Conservation (phyloP, 1,140 invertebrate species). For the Drosophila nigromelanica region DNA sequence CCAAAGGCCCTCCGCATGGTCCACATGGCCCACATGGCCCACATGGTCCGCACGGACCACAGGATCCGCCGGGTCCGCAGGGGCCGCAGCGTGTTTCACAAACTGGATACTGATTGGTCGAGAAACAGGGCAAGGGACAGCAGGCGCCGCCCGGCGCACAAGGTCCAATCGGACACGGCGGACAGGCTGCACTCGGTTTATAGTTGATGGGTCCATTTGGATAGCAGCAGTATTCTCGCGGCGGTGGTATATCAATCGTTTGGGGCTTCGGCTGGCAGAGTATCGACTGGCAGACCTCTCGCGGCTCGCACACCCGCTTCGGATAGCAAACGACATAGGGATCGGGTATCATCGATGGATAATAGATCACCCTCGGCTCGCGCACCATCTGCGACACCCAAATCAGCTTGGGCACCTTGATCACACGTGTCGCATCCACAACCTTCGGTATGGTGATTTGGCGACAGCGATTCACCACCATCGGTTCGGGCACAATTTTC, state of each 20-base stretch:
- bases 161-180: constrained; percentile 54
- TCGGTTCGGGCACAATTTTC: constrained; percentile 60
- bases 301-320: constrained; percentile 57
- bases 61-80: constrained; percentile 55
- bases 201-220: constrained; percentile 63
- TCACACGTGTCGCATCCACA: constrained; percentile 59
- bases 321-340: constrained; percentile 72
- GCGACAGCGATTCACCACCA: constrained; percentile 62
- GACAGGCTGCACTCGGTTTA: constrained; percentile 56
- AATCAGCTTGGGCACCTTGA: constrained; percentile 58
- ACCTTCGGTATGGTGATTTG: constrained; percentile 66
- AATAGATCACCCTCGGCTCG: constrained; percentile 61
- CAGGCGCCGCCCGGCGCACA: constrained; percentile 48
- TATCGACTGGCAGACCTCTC: constrained; percentile 66
- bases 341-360: constrained; percentile 65
- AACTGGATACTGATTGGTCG: constrained; percentile 57
- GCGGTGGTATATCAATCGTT: constrained; percentile 63
- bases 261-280: constrained; percentile 70
- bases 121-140: constrained; percentile 56
- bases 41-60: constrained; percentile 37
- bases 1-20: constrained; percentile 27
- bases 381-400: constrained; percentile 67
- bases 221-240: constrained; percentile 66
- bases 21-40: constrained; percentile 55
- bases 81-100: constrained; percentile 70